A percentile compares a stretch with the other conserved stretches of the same genome.
Evolutionary conservation across 2,888 invertebrate species (phyloP).

Genomic region (Cyclophora albipunctata): DNA sequence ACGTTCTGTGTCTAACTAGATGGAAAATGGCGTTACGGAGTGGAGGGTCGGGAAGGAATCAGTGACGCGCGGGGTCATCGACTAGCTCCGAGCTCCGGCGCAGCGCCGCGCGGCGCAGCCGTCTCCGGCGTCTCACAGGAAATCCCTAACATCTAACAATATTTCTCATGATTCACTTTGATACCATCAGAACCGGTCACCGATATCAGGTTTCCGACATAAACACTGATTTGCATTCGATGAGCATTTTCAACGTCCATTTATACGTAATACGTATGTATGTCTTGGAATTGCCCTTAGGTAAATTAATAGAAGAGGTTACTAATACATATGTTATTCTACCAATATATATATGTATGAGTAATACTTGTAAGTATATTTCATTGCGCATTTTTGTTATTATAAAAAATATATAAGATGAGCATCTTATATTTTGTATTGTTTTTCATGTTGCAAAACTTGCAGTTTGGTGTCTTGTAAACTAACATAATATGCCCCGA

Average conservation of each 20-base stretch:
- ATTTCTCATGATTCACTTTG: slow-evolving; percentile 30
- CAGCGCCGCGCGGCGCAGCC: slow-evolving; percentile 19
- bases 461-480: no score
- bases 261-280: no score
- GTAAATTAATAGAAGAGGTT: no score
- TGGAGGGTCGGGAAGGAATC: slow-evolving; percentile 19
- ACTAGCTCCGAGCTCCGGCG: slow-evolving; percentile 28
- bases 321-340: no score
- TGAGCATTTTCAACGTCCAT: slow-evolving; percentile 7
- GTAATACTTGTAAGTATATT: no score
- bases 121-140: slow-evolving; percentile 26
- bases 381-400: no score
- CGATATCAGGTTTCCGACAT: slow-evolving; percentile 3
- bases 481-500: no score
- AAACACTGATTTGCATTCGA: slow-evolving; percentile 8
- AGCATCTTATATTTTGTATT: no score
- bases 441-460: no score
- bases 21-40: slow-evolving; percentile 22
- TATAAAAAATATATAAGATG: no score
- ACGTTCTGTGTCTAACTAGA: background rate
- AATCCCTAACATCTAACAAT: slow-evolving; percentile 23
- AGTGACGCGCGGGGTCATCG: slow-evolving; percentile 41
- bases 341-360: no score
- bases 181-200: slow-evolving; percentile 13
- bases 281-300: no score